Base-by-base conservation (phyloP, 2,113 vertebrate genomes). In the Cyprinodon variegatus region DNA sequence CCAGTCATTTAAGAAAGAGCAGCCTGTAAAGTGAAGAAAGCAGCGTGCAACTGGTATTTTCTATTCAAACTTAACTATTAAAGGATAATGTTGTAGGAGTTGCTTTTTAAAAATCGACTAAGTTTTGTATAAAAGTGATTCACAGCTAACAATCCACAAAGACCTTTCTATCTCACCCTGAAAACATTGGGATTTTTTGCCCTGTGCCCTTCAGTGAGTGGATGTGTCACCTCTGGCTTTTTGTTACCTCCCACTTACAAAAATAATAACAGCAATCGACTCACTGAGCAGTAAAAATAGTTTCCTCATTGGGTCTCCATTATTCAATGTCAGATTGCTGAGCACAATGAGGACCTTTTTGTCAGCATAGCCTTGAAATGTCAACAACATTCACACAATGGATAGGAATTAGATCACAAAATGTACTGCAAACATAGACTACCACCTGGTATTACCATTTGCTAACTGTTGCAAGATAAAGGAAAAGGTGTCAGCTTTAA, bases 331-430 rank as follows among this genome's bases (percentile, higher is more conserved):
- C 76, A 68, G 46, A 75, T 84, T 65, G 68, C 60, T 20, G 76
- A 40, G n/a, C 7, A 39, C 64, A 46, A 79, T 53, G 39, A 72
- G 62, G 46, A 81, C 57, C 70, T 60, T 71, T 72, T 59, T 66
- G 63, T 77, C 37, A 74, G 70, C 86, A 68, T 68, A 72, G 72
- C 67, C 12, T 37, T 48, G 71, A 85, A 89, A 90, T 91, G 86
- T 86, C 81, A 90, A 76, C 10, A 36, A 17, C 48, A 65, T 29
- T 37, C 39, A 61, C 50, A 65, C 2, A 13, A 22, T 36, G 43
- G 37, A 68, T 41, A 68, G n/a, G 61, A 29, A 78, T 72, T 67
- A 83, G 68, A 70, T 67, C 38, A 8, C 63, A 61, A 7, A 40
- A 46, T 71, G 78, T 53, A 71, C 50, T 38, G 22, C 63, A 78